Evolutionary conservation across 2,888 invertebrate genomes (phyloP), one percentile per base, ranked within the genome.

Genomic region (Sturmia bella): DNA sequence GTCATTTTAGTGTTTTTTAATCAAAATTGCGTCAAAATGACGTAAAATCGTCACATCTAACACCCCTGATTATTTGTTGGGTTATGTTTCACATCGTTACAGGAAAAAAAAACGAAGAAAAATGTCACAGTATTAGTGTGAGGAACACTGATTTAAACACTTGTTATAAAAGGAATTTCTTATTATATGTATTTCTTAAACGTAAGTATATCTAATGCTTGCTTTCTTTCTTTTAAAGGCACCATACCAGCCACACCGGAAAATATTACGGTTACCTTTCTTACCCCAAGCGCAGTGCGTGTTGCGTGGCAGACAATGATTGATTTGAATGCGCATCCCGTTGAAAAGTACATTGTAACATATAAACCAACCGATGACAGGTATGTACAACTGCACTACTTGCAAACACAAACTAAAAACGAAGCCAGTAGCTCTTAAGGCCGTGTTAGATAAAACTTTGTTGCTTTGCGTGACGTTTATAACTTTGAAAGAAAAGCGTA

Each of bases 341-440:
- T 96, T 84, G 96, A 97, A 89, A 97, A 96, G 91, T 97, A 96
- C 92, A 96, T 97, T 92, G 96, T 97, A 91, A 96, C 95, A 19
- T 97, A 97, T 91, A 97, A 96, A 90, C 97, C 97, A 59, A 95
- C 96, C 63, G 96, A 96, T 92, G 96, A 96, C 92, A 97, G 96
- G 97, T 97, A 95, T 94, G 89, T 90, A 87, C 84, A 74, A 79
- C 75, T 85, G 80, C 78, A 84, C 83, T 83, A 66, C n/a, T 61
- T 63, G 37, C 32, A 57, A 32, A 0, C 13, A 21, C 17, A 17
- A 21, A n/a, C 7, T 9, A 32, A 32, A 7, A 32, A n/a, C n/a
- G n/a, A n/a, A n/a, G n/a, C n/a, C n/a, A n/a, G n/a, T n/a, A n/a
- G n/a, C n/a, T n/a, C n/a, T n/a, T n/a, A n/a, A n/a, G n/a, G n/a